Base-by-base conservation (phyloP, 2,113 vertebrate genomes). In the Copsychus sechellarum region DNA sequence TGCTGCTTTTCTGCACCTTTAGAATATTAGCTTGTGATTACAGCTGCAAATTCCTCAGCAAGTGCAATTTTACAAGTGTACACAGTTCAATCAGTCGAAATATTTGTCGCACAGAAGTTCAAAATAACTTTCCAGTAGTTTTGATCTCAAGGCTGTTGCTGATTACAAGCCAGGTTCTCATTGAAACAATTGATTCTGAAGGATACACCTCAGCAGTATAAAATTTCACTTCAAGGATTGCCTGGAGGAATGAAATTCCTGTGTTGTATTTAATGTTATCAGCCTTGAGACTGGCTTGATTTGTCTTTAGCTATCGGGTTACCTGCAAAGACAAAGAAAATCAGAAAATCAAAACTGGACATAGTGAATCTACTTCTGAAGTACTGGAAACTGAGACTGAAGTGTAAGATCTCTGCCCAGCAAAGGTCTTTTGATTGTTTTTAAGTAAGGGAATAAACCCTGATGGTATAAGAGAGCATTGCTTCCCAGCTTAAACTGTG, bases 251-350 rank as follows among this genome's bases (percentile, higher is more conserved):
- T 95, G 72, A 93, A 96, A 95, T 94, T 97, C 95, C 81, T 93
- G 42, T 85, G 53, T 60, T 90, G 73, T 60, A 82, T 84, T 96
- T 96, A 96, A 64, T 53, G 40, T 92, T 89, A 91, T 81, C 90
- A 95, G 93, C 83, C 90, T 96, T 94, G 92, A 97, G 89, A 95
- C 69, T 80, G 89, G 82, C 91, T 96, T 96, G 96, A 96, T 94
- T 96, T 97, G 86, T 95, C 96, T 97, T 98, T 95, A 92, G 94
- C 94, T 97, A 97, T 92, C 93, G 96, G 70, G 98, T 98, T 96
- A 98, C 98, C 99, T 99, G 97, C 31, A 97, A 97, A 82, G 79
- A 95, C 97, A 97, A 91, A 97, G 85, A 96, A 97, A 96, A 97
- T 90, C 71, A 96, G 54, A 95, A 71, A 79, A 95, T 97, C 86